Evolutionary conservation across 2,113 vertebrate species (phyloP).

Genomic region (Callipepla squamata): DNA sequence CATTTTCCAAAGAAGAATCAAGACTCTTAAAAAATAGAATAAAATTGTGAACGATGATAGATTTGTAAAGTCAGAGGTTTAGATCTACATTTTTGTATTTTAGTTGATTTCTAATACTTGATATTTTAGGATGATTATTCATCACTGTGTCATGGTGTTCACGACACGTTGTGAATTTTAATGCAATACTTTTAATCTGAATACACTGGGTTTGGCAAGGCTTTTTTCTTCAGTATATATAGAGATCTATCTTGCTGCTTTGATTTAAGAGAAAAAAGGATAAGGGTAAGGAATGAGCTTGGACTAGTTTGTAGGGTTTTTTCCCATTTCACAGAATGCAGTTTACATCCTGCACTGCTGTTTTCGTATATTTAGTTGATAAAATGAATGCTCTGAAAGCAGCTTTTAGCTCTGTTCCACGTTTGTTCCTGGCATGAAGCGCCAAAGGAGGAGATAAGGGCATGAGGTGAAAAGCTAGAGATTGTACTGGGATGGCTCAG

Average conservation of each 20-base stretch:
- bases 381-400: background rate
- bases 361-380: background rate
- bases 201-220: background rate
- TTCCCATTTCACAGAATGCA: background rate
- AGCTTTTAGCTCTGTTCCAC: background rate
- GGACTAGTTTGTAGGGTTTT: background rate
- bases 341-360: background rate
- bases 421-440: background rate
- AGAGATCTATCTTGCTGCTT: background rate
- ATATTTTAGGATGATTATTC: background rate
- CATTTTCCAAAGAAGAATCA: background rate
- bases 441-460: background rate
- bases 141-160: background rate
- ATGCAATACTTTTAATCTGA: background rate
- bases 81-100: background rate
- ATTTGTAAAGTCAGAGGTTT: background rate
- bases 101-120: background rate
- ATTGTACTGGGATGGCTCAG: background rate
- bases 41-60: background rate
- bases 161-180: background rate
- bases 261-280: background rate
- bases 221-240: background rate
- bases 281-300: background rate
- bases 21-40: background rate
- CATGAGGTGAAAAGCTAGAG: background rate